phyloP scores from a whole-genome alignment of 2,888 invertebrate species.

The Cyrtodaria siliqua region DNA sequence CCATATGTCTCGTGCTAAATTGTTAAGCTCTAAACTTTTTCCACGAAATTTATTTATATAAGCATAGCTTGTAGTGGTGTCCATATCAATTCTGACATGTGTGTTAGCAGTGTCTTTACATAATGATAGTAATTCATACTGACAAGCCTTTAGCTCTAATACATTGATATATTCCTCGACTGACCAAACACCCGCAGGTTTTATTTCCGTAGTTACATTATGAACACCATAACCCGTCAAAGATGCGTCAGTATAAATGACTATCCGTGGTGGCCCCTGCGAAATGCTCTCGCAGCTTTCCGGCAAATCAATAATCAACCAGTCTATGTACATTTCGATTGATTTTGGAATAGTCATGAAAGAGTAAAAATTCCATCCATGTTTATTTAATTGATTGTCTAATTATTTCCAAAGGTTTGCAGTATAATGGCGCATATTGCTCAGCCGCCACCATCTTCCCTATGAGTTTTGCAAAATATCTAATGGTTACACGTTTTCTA shows the following conservation, averaged over 20 bases:
- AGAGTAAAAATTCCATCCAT: no score
- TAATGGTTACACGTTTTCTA: conserved; percentile 26
- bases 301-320: neutral
- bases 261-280: conserved; percentile 1
- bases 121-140: conserved; percentile 12
- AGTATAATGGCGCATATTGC: conserved; percentile 52
- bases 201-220: neutral
- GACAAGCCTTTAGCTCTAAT: conserved; percentile 21
- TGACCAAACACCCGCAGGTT: conserved; percentile 18
- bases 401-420: conserved; percentile 51
- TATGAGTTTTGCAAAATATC: conserved; percentile 40
- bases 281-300: neutral
- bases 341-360: no score
- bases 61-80: conserved; percentile 41
- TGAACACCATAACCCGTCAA: conserved; percentile 15
- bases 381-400: conserved; percentile 39
- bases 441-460: conserved; percentile 55
- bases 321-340: no score
- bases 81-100: conserved; percentile 26
- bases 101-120: conserved; percentile 9
- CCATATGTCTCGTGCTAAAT: conserved; percentile 7
- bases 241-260: conserved; percentile 16
- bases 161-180: conserved; percentile 29
- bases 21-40: conserved; percentile 21
- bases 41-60: conserved; percentile 54